These are phyloP conservation scores for Andrena dorsata DNA, from an alignment of 2,888 invertebrate genomes.

Conservation along the genomic window DNA sequence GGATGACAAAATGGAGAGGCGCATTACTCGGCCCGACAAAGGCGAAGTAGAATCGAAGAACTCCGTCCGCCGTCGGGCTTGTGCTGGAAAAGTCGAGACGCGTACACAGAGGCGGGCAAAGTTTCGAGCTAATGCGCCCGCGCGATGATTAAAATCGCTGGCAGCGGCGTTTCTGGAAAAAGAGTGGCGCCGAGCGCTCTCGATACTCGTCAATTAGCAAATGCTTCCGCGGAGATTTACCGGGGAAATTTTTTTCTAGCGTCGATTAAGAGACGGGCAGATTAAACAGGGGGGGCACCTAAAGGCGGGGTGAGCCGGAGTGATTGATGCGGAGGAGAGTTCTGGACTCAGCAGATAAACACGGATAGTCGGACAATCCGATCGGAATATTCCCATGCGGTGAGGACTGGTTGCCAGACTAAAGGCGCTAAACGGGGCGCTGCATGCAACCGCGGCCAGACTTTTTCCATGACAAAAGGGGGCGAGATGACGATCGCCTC, in stretches of 20 bases:
- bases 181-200: neutral
- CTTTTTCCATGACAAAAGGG: conserved; percentile 20
- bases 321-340: neutral
- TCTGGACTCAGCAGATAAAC: neutral
- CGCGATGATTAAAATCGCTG: conserved; percentile 54
- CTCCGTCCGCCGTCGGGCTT: conserved; percentile 56
- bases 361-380: neutral
- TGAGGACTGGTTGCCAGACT: neutral
- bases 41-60: conserved; percentile 74
- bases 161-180: neutral
- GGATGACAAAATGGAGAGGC: conserved; percentile 84
- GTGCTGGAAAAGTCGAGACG: conserved; percentile 63
- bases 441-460: neutral
- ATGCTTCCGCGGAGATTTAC: neutral
- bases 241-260: neutral
- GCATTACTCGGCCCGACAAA: conserved; percentile 77
- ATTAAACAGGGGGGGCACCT: neutral
- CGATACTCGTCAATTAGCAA: conserved; percentile 8
- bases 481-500: conserved; percentile 47
- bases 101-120: conserved; percentile 33
- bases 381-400: neutral
- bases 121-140: conserved; percentile 51
- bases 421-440: neutral
- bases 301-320: neutral
- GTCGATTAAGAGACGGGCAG: neutral